phyloP scores from a whole-genome alignment of 2,113 vertebrate species.

The Rana temporaria region DNA sequence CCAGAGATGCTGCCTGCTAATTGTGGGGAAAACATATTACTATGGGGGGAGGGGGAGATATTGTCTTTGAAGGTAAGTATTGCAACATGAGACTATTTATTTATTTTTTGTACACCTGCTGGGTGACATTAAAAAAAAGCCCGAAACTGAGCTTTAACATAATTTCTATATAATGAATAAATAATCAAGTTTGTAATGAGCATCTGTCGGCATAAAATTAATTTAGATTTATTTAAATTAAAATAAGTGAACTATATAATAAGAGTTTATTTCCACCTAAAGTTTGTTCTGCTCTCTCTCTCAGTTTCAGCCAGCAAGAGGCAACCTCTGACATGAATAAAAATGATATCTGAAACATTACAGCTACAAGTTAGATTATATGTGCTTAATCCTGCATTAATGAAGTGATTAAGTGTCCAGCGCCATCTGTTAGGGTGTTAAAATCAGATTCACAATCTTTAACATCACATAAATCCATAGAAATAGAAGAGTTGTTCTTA shows the following conservation, averaged over 20 bases:
- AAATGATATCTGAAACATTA: conserved; percentile 43
- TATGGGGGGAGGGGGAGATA: too few relatives aligned
- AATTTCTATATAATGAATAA: not conserved
- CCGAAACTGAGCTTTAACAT: too few relatives aligned
- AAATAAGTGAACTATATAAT: not conserved
- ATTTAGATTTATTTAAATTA: not conserved
- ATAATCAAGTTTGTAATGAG: not conserved
- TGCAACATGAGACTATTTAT: too few relatives aligned
- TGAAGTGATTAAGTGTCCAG: conserved; percentile 35
- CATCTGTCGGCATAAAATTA: not conserved
- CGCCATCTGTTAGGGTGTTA: conserved; percentile 35
- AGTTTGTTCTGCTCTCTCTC: not conserved
- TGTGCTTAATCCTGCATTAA: conserved; percentile 43
- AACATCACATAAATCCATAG: conserved; percentile 37
- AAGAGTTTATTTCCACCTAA: not conserved
- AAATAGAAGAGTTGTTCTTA: conserved; percentile 22
- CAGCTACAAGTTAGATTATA: conserved; percentile 30
- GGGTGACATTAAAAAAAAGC: too few relatives aligned
- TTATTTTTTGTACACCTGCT: too few relatives aligned
- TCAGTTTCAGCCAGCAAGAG: not conserved
- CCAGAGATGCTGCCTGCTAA: too few relatives aligned
- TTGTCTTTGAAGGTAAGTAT: too few relatives aligned
- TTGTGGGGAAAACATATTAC: too few relatives aligned
- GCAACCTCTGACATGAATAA: conserved; percentile 28
- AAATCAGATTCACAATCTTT: conserved; percentile 23